Base-by-base conservation (phyloP, 2,888 invertebrate genomes). In the Coenonympha arcania region DNA sequence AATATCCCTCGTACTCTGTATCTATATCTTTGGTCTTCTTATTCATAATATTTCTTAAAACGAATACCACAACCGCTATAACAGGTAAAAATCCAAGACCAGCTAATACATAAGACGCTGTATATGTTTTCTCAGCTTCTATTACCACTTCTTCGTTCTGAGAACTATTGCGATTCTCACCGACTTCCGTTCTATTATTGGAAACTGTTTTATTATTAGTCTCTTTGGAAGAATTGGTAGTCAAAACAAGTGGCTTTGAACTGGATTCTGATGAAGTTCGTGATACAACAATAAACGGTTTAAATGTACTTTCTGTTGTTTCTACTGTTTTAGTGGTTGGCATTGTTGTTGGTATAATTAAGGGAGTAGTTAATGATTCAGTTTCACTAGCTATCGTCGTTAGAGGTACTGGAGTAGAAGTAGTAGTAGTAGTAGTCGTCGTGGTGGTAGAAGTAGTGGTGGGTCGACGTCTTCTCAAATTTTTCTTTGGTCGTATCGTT, bases 11-110 rank as follows among this genome's bases (percentile, higher is more conserved):
- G 49, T 90, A 88, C 56, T 89, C 90, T 1, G 86, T 79, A 55
- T 89, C 89, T 49, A 87, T 73, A 52, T 87, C 87, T 76, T 88
- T 87, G 61, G 81, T 78, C 57, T 89, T 83, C 49, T 87, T 88
- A 60, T 88, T 81, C 47, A 89, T 69, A 50, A 89, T 68, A 61
- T 87, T 88, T 56, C 88, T 84, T 61, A 88, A 70, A 41, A 90
- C 75, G 66, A 89, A 90, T 6, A 85, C 77, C 39, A 89, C 76
- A 24, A 90, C 89, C 11, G 89, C 88, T 43, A 87, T 77, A 26
- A 90, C 78, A 0, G 90, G 90, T 16, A 90, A 66, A 60, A 90
- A 87, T 6, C 90, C 90, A 39, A 90, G 71, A 0, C 89, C 90
- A 45, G 89, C 89, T 59, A 90, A 70, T 4, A 90, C 88, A 56